Evolutionary conservation across 2,113 vertebrate species (phyloP).

Genomic region (Chionomys nivalis): DNA sequence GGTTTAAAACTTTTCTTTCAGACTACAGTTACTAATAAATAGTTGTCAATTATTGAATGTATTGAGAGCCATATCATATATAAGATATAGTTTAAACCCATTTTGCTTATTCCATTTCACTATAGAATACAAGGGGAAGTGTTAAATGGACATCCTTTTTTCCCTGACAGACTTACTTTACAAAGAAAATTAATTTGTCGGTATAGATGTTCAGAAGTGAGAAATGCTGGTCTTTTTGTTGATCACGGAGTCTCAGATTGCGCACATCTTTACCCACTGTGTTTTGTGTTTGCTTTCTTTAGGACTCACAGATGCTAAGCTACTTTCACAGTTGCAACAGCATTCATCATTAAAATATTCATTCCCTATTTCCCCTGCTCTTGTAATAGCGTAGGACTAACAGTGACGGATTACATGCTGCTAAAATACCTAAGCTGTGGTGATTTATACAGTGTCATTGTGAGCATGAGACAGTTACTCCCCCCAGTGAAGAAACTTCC

Average conservation of each 20-base stretch:
- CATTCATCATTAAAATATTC: neutral
- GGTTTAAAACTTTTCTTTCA: neutral
- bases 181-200: neutral
- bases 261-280: neutral
- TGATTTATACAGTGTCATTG: neutral
- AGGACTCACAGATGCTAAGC: neutral
- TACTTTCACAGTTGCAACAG: neutral
- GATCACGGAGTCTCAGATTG: neutral
- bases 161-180: neutral
- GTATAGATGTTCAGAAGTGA: neutral
- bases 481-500: neutral
- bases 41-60: neutral
- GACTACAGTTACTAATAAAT: neutral
- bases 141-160: neutral
- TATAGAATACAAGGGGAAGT: neutral
- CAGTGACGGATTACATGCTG: neutral
- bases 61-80: neutral
- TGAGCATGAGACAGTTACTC: neutral
- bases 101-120: neutral
- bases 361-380: neutral
- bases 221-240: neutral
- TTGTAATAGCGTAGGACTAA: neutral
- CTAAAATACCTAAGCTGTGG: neutral
- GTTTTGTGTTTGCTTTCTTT: neutral
- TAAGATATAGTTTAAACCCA: conserved; percentile 38